These are phyloP conservation scores for Tetrao urogallus DNA, from an alignment of 2,113 vertebrate genomes.

Conservation along the genomic window DNA sequence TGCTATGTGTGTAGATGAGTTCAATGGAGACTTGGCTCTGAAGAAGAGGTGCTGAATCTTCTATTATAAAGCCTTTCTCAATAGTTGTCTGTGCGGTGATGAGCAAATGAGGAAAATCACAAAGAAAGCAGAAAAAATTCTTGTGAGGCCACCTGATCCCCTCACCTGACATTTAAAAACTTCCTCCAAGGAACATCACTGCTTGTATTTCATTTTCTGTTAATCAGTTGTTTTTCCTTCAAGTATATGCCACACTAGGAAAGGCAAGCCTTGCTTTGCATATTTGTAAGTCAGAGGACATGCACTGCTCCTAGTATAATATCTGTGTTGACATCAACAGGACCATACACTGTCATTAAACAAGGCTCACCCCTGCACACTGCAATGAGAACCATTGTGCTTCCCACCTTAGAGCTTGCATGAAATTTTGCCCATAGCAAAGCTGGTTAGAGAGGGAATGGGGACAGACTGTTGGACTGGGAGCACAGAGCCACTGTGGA, in stretches of 20 bases:
- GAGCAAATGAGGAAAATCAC: background rate
- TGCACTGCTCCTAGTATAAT: background rate
- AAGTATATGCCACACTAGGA: background rate
- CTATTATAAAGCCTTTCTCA: background rate
- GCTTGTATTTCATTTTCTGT: background rate
- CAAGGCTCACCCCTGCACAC: background rate
- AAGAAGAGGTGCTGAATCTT: background rate
- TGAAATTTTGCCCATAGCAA: background rate
- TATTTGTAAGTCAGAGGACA: background rate
- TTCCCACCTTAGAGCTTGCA: background rate
- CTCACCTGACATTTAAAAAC: background rate
- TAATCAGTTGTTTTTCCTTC: background rate
- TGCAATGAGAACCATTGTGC: background rate
- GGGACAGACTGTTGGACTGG: background rate
- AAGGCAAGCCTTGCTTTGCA: background rate
- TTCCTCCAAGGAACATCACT: background rate
- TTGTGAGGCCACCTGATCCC: background rate
- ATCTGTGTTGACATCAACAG: rapidly evolving
- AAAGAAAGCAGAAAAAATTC: background rate
- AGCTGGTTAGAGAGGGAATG: background rate
- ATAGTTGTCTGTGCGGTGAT: background rate
- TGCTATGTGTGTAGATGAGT: rapidly evolving
- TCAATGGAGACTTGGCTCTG: background rate
- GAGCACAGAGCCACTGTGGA: background rate
- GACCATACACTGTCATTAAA: background rate